A percentile compares a stretch with the other conserved stretches of the same genome.
Evolutionary conservation across 2,888 invertebrate species (phyloP).

Genomic region (Mystacides longicornis): DNA sequence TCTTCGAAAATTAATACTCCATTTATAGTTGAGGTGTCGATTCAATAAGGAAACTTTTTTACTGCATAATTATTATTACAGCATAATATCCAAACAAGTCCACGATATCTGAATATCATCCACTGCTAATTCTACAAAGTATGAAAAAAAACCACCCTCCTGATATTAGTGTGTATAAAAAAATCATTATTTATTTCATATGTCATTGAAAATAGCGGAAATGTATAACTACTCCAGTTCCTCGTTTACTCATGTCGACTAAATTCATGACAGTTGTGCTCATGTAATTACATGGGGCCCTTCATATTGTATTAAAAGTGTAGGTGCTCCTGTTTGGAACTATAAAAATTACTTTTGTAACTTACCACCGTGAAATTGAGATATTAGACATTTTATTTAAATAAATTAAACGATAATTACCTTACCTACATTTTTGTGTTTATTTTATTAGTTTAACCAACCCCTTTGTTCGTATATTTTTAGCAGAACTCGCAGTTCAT

Average conservation of each 20-base stretch:
- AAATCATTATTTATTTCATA: background rate
- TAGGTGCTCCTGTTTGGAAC: background rate
- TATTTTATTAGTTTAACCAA: too few species aligned
- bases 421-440: too few species aligned
- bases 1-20: too few species aligned
- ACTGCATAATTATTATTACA: too few species aligned
- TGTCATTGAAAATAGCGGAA: background rate
- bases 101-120: background rate
- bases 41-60: too few species aligned
- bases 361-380: background rate
- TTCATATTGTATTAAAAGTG: background rate
- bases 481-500: too few species aligned
- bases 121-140: background rate
- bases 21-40: too few species aligned
- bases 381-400: background rate
- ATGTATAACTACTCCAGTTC: background rate
- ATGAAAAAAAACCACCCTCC: background rate
- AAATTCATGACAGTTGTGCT: background rate
- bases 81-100: too few species aligned
- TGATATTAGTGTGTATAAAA: background rate
- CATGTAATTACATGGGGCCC: background rate
- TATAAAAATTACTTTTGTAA: background rate
- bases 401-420: too few species aligned
- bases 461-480: too few species aligned
- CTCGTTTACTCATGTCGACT: background rate